Base-by-base conservation (phyloP, 1,140 invertebrate species). In the Cyrtorhinus lividipennis region DNA sequence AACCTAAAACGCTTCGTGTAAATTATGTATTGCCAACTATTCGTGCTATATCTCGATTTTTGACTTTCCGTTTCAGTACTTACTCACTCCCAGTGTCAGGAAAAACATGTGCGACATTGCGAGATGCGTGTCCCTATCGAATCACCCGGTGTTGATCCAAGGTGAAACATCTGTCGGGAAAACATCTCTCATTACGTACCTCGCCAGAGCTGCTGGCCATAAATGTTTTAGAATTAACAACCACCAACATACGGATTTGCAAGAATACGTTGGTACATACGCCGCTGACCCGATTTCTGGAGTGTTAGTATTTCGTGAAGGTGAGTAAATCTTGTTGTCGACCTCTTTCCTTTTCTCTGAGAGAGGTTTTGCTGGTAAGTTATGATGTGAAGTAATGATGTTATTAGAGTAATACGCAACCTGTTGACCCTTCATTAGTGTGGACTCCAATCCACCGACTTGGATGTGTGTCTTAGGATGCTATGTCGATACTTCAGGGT, bases 111-210 rank as follows among this genome's bases (percentile, higher is more conserved):
- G 82, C 62, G 92, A 98, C 76, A 77, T 99, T 59, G 86, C 88
- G 0, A 75, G 95, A 68, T 86, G 95, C 57, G 91, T 99, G 2
- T 92, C 93, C 0, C 80, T 91, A 48, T 66, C 66, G 25, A 83
- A 83, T 68, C 80, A 92, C 65, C 96, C 97, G 2, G 83, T 99
- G 22, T 73, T 99, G 27, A 73, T 99, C 23, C 84, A 91, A 76
- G 97, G 97, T 18, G 95, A 98, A 69, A 99, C 97, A 0, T 98
- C 93, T n/a, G 95, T 98, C 0, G 97, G 97, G 27, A 99, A 99
- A 78, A 99, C 97, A 0, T 96, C 92, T 73, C 77, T 99, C 13
- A 94, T 99, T 44, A 87, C 83, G 0, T 98, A 93, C 73, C 80
- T 99, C 56, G 95, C 96, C 0, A 82, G 86, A 72, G 78, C 84